A percentile compares a stretch with the other conserved stretches of the same genome.
Evolutionary conservation across 2,888 invertebrate species (phyloP).

Genomic region (Glaucopsyche alexis): DNA sequence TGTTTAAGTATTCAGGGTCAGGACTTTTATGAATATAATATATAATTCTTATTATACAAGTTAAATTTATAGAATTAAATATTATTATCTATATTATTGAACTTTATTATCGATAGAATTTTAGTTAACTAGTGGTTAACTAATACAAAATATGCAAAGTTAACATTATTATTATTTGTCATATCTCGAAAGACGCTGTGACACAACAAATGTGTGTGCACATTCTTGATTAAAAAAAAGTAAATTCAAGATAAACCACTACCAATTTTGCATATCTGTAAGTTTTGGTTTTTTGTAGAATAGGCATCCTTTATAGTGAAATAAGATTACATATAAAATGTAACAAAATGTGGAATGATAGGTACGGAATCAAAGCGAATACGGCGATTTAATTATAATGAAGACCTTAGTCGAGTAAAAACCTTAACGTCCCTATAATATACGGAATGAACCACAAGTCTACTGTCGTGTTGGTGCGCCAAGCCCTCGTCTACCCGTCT

Average conservation of each 20-base stretch:
- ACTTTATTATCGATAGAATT: constrained; percentile 16
- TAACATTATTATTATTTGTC: neutral
- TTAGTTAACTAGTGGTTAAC: constrained; percentile 1
- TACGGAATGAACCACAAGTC: constrained; percentile 69
- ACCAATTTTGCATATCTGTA: neutral
- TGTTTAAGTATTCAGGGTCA: constrained; percentile 2
- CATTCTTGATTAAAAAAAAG: neutral
- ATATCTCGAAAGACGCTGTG: neutral
- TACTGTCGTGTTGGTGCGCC: constrained; percentile 76
- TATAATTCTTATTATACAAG: constrained; percentile 11
- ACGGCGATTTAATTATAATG: neutral
- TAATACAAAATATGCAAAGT: neutral
- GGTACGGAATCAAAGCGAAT: constrained; percentile 1
- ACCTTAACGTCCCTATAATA: constrained; percentile 43
- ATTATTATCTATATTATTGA: constrained; percentile 18
- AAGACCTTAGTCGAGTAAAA: constrained; percentile 34
- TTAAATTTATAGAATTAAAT: constrained; percentile 8
- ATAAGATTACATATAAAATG: neutral
- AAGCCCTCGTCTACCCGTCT: constrained; percentile 56
- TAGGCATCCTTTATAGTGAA: neutral
- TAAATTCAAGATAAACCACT: neutral
- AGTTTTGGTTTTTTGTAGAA: neutral
- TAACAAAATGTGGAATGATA: neutral
- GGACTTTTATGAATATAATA: neutral
- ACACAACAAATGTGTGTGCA: neutral